Base-by-base conservation (phyloP, 2,888 invertebrate genomes). In the Ectobius pallidus region DNA sequence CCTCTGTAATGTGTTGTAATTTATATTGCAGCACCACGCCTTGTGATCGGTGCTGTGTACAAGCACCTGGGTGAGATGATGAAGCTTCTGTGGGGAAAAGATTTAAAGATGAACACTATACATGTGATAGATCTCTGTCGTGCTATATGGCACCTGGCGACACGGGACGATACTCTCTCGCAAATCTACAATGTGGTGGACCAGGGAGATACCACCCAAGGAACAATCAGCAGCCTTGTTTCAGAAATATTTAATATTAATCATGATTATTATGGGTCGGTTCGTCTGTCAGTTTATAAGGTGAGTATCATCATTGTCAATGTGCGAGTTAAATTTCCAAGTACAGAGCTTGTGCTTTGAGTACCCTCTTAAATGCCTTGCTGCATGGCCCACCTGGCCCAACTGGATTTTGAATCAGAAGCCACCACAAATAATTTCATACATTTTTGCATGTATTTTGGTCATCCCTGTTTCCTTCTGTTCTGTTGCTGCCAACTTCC, bases 21-120 rank as follows among this genome's bases (percentile, higher is more conserved):
- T n/a, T n/a, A 11, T 34, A 75, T 81, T 83, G 16, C 83, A 94
- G 94, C 92, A 75, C 95, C 95, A 0, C 89, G 96, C 58, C 87
- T 96, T 70, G 89, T 96, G 42, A 91, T 94, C 79, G 96, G 95
- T 73, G 93, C 92, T 46, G 91, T 96, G 76, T 97, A 97, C 84
- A 94, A 93, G 81, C 91, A 94, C 80, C 85, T 96, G 34, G 90
- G 91, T 44, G 95, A 96, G 83, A 93, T 93, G 76, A 95, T 97
- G 95, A 95, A 95, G 83, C 86, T 97, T 42, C 85, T 96, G 25
- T 97, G 96, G 96, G 93, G 92, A 49, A 90, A 91, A 14, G 90
- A 93, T 74, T 86, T 96, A 77, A 90, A 90, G 80, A 88, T 95
- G 85, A 94, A 96, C 84, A 97, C 96, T 0, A 90, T 96, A 27